Evolutionary conservation across 2,888 invertebrate species (phyloP).

Genomic region (Phanerotoma sp.): DNA sequence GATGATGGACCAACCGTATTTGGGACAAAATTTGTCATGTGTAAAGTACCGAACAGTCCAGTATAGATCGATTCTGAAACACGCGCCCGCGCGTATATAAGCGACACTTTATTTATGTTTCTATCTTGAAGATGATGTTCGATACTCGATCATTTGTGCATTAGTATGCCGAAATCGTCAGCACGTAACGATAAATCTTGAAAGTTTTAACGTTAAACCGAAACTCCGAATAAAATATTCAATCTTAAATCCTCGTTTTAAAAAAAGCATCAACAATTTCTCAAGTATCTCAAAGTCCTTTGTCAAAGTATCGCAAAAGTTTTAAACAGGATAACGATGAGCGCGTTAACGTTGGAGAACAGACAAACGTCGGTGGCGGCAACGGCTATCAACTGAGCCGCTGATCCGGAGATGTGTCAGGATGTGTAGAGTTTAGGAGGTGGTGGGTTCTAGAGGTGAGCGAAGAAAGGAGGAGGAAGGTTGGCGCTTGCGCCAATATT

Average conservation of each 20-base stretch:
- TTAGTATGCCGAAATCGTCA: no score
- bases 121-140: conserved; percentile 4
- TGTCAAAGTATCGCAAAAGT: neutral
- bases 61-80: conserved; percentile 26
- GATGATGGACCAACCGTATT: conserved; percentile 13
- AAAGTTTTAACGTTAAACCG: no score
- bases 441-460: conserved; percentile 6
- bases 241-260: no score
- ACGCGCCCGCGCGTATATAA: conserved; percentile 25
- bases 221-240: no score
- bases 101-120: conserved; percentile 20
- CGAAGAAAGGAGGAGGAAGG: conserved; percentile 11
- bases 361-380: conserved; percentile 15
- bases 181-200: no score
- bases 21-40: conserved; percentile 23
- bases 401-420: conserved; percentile 20
- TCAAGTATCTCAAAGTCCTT: neutral
- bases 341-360: neutral
- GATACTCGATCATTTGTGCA: neutral
- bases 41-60: conserved; percentile 20
- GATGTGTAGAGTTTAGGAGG: conserved; percentile 18
- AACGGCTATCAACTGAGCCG: conserved; percentile 25
- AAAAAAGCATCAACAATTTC: neutral
- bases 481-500: conserved; percentile 16
- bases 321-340: neutral